phyloP scores from a whole-genome alignment of 2,797 vertebrate genomes.

The Dipus sagitta region DNA sequence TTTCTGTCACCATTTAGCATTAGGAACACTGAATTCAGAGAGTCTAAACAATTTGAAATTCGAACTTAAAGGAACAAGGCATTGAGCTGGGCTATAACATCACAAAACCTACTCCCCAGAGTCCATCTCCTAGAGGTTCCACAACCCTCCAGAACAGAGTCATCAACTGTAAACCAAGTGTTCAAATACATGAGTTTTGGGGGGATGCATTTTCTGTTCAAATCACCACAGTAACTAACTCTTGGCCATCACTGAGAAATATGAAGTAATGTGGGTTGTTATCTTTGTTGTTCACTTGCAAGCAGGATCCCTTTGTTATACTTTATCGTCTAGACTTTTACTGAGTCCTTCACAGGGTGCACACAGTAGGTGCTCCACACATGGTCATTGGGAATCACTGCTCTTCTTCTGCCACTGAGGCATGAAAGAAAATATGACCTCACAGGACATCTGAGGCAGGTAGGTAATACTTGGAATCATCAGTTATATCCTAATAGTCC shows the following conservation, averaged over 20 bases:
- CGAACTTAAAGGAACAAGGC: not conserved
- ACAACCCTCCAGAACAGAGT: too few relatives aligned
- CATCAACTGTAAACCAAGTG: too few relatives aligned
- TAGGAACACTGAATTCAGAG: not conserved
- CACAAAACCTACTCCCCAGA: too few relatives aligned
- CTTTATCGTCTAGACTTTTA: not conserved
- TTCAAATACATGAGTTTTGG: too few relatives aligned
- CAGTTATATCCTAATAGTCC: slow-evolving; percentile 25
- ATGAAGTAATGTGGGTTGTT: not conserved
- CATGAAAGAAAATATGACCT: slow-evolving; percentile 14
- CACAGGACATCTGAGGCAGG: not conserved
- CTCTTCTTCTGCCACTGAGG: not conserved
- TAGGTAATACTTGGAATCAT: slow-evolving; percentile 23
- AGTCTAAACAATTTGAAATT: slow-evolving; percentile 19
- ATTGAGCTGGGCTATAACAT: too few relatives aligned
- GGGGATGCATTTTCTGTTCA: too few relatives aligned
- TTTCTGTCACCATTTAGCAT: not conserved
- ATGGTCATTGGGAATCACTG: not conserved
- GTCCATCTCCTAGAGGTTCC: too few relatives aligned
- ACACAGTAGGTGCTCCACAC: not conserved
- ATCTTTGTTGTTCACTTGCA: not conserved
- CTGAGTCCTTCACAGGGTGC: not conserved
- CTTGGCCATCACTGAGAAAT: not conserved
- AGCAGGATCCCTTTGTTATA: not conserved
- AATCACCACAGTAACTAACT: not conserved